These are phyloP conservation scores for Antheraea assamensis DNA, from an alignment of 2,888 invertebrate genomes.

Conservation along the genomic window DNA sequence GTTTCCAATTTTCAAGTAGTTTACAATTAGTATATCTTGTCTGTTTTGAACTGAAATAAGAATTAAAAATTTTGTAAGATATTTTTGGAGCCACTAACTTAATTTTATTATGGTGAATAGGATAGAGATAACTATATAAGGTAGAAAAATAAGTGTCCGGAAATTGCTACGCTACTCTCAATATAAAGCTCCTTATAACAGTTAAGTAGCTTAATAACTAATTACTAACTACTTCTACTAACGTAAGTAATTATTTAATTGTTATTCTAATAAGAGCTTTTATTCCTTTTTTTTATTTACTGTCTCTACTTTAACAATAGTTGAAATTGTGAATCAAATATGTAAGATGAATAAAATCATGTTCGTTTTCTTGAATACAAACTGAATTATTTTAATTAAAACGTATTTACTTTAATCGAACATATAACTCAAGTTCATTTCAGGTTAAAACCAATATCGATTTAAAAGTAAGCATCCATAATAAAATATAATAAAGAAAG, in stretches of 20 bases:
- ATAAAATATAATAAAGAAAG: conserved; percentile 17
- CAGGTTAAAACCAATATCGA: conserved; percentile 1
- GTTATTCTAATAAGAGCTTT: background rate
- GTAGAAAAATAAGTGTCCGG: too few species aligned
- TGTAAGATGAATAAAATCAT: background rate
- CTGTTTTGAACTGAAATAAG: too few species aligned
- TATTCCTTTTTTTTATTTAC: background rate
- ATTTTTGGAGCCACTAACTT: too few species aligned
- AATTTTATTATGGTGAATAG: too few species aligned
- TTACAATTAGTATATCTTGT: too few species aligned
- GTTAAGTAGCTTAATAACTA: too few species aligned
- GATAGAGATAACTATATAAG: too few species aligned
- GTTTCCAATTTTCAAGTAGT: background rate
- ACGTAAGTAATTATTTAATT: too few species aligned
- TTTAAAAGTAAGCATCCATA: conserved; percentile 23
- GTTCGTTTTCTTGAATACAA: background rate
- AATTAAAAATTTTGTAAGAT: too few species aligned
- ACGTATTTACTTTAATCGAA: background rate
- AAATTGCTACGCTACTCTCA: too few species aligned
- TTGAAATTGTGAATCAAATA: background rate
- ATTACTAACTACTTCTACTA: too few species aligned
- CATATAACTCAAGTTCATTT: background rate
- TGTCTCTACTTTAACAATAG: background rate
- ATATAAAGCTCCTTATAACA: too few species aligned
- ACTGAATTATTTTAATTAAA: background rate